Conservation (phyloP, 2,797 vertebrate genomes). For the Ataeniobius toweri region DNA sequence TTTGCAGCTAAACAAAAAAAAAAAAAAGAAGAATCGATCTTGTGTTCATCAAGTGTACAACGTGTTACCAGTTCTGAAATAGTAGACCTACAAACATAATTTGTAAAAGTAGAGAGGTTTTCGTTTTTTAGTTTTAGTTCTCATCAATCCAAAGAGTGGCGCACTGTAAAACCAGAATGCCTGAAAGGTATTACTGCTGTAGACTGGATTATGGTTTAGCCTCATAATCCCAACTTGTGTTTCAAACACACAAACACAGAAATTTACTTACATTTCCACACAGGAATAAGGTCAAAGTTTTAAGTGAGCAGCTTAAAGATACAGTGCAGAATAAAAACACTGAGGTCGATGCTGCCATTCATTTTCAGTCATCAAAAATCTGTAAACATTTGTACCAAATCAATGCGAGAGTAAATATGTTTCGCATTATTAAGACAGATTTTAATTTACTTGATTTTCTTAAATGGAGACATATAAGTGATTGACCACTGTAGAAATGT, state of each 20-base stretch:
- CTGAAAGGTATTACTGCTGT: conserved; percentile 24
- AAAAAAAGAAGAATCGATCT: no score
- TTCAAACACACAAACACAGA: conserved; percentile 17
- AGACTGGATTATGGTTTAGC: conserved; percentile 36
- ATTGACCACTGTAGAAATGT: not conserved
- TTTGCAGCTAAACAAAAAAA: not conserved
- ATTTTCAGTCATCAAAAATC: not conserved
- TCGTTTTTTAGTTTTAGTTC: not conserved
- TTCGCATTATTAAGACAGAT: no score
- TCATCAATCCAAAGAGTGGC: conserved; percentile 1
- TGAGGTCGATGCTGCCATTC: not conserved
- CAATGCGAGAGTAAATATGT: not conserved
- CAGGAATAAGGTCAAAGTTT: conserved; percentile 32
- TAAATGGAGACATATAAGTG: not conserved
- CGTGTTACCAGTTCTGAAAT: not conserved
- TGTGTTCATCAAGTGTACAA: not conserved
- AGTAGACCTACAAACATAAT: not conserved
- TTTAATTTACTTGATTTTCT: not conserved
- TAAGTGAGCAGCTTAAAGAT: conserved; percentile 12
- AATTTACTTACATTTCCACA: not conserved
- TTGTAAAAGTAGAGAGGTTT: not conserved
- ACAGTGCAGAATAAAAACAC: not conserved
- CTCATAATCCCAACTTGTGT: conserved; percentile 32
- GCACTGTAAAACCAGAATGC: conserved; percentile 13
- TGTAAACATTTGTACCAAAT: not conserved